Evolutionary conservation across 2,888 invertebrate genomes (phyloP), one percentile per base, ranked within the genome.

Genomic region (Eupeodes luniger): DNA sequence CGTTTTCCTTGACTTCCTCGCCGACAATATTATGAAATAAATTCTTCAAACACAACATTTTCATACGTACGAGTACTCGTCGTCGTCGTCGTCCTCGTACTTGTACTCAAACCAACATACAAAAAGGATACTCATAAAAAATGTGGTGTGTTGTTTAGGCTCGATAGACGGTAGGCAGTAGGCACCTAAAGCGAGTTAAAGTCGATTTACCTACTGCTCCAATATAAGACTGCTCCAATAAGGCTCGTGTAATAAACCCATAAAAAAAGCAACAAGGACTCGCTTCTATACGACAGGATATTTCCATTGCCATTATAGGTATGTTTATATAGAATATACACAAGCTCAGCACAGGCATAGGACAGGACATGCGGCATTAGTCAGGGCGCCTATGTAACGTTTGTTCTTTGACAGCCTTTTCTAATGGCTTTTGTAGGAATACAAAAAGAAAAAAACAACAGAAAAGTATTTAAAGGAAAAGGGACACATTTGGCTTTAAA

Each of bases 211-310:
- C 72, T 72, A n/a, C 47, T 47, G 27, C 27, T 27, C 19, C 19
- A 19, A 19, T 19, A 19, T n/a, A n/a, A n/a, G n/a, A n/a, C n/a
- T n/a, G 19, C 19, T 19, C 27, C 27, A 27, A 12, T 57, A 57
- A 49, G 59, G 66, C 64, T 79, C 61, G 62, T 75, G 64, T 76
- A 70, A 76, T 76, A 76, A 85, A 80, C 16, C 69, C 69, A 85
- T 85, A 84, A 79, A 84, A 27, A 84, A 75, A 84, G 79, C 79
- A 74, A 85, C 80, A 80, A 62, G 79, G 64, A 55, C 70, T 49
- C 19, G 27, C 7, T 55, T 3, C 27, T 40, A 61, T 51, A 66
- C 59, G 64, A 62, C 79, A 79, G 79, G 55, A 79, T 75, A 62
- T 79, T 79, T 69, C 79, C 66, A 77, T 82, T 62, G 77, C 59